A percentile compares a stretch with the other conserved stretches of the same genome.
These are phyloP conservation scores for Ichneumoninae sp. DNA, from an alignment of 2,888 invertebrate species.

Conservation along the genomic window DNA sequence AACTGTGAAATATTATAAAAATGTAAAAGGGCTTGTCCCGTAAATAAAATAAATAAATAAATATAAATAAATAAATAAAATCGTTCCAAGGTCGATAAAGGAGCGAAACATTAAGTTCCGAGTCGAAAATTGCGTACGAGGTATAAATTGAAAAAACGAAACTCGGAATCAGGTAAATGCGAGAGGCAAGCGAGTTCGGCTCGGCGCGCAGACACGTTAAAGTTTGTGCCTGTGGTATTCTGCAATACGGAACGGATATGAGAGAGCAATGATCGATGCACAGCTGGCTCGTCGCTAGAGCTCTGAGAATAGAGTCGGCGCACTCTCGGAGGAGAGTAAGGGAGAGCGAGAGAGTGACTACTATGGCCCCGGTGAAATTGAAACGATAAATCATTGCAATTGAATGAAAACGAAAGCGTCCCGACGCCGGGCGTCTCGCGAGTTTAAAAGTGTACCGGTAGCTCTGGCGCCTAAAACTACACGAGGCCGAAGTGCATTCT, in stretches of 20 bases:
- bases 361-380: conserved; percentile 32
- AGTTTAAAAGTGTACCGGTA: not conserved
- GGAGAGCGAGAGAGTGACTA: conserved; percentile 7
- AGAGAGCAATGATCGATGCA: conserved; percentile 59
- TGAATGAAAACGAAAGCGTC: conserved; percentile 56
- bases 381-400: conserved; percentile 62
- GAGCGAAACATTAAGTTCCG: not conserved
- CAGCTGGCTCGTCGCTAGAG: conserved; percentile 51
- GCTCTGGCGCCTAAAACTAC: conserved; percentile 2
- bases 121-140: not conserved
- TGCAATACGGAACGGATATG: conserved; percentile 37
- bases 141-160: not conserved
- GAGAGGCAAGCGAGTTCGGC: not conserved
- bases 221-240: not conserved
- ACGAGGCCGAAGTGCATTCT: not conserved
- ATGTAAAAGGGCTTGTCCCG: no score
- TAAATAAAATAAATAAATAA: no score
- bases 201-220: not conserved
- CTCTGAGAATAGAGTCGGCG: conserved; percentile 59
- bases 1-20: no score
- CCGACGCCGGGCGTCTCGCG: conserved; percentile 23
- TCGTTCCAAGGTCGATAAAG: not conserved
- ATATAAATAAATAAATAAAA: no score
- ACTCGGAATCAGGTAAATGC: not conserved
- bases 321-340: conserved; percentile 1